These are phyloP conservation scores for Chrysomallon squamiferum DNA, from an alignment of 1,140 invertebrate genomes.

Conservation along the genomic window DNA sequence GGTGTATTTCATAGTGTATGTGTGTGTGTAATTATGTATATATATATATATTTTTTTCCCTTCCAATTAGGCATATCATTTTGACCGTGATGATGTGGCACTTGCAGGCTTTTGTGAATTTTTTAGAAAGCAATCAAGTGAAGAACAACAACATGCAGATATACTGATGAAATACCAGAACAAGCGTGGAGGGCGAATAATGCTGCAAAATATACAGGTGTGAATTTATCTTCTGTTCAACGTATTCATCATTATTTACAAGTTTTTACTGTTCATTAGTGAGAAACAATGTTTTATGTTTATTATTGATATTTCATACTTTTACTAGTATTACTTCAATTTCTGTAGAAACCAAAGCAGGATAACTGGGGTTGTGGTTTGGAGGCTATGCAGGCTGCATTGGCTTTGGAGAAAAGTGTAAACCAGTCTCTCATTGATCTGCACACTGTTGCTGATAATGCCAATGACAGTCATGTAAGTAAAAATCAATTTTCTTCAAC, in stretches of 20 bases:
- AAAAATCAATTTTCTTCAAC: slow-evolving; percentile 57
- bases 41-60: too few species aligned
- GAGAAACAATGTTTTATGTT: too few species aligned
- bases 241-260: too few species aligned
- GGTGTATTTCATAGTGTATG: too few species aligned
- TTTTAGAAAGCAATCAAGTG: slow-evolving; percentile 75
- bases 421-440: slow-evolving; percentile 76
- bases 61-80: slow-evolving; percentile 76
- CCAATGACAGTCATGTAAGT: slow-evolving; percentile 68
- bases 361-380: slow-evolving; percentile 71
- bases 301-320: too few species aligned
- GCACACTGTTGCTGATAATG: slow-evolving; percentile 71
- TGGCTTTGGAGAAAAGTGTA: slow-evolving; percentile 78
- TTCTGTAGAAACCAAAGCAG: slow-evolving; percentile 69
- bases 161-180: slow-evolving; percentile 80
- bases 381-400: slow-evolving; percentile 74
- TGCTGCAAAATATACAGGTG: slow-evolving; percentile 60
- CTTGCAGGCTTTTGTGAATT: slow-evolving; percentile 74
- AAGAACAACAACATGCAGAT: slow-evolving; percentile 78
- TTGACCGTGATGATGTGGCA: slow-evolving; percentile 80
- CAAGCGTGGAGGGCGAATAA: slow-evolving; percentile 76
- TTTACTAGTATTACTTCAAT: too few species aligned
- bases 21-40: too few species aligned
- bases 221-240: neutral
- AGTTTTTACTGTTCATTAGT: too few species aligned